These are phyloP conservation scores for Botrylloides violaceus DNA, from an alignment of 23 tunicate genomes.

Conservation along the genomic window DNA sequence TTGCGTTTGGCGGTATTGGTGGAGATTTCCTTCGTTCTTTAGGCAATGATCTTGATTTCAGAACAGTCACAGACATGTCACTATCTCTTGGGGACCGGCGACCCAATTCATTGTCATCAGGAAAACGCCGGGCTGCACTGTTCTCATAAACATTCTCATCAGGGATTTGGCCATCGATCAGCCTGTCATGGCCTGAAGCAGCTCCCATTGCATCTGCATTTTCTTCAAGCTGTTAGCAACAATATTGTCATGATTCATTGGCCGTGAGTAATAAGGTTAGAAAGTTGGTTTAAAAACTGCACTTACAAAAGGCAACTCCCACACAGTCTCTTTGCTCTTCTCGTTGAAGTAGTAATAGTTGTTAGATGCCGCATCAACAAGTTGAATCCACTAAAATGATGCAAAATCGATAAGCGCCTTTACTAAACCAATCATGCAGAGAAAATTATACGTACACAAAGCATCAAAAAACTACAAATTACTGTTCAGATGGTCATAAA, in stretches of 20 bases:
- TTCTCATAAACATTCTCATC: neutral
- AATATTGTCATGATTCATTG: too few species aligned
- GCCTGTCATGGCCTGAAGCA: too few species aligned
- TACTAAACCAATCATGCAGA: too few species aligned
- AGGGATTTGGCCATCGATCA: neutral
- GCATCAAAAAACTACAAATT: too few species aligned
- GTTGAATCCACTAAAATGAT: slow-evolving; percentile 73
- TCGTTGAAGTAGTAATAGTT: slow-evolving; percentile 77
- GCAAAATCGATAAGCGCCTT: too few species aligned
- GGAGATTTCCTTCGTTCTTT: slow-evolving; percentile 9
- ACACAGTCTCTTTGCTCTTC: slow-evolving; percentile 44
- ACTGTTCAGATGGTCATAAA: too few species aligned
- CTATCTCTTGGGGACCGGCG: neutral
- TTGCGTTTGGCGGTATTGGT: slow-evolving; percentile 19
- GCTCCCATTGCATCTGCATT: too few species aligned
- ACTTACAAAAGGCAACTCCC: slow-evolving; percentile 67
- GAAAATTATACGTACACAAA: too few species aligned
- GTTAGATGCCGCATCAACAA: slow-evolving; percentile 45
- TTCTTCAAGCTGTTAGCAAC: neutral
- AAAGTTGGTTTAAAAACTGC: too few species aligned
- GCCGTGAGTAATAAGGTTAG: too few species aligned
- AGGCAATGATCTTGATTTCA: neutral
- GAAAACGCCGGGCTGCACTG: neutral
- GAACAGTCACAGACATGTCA: neutral
- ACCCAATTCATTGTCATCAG: neutral